phyloP scores from a whole-genome alignment of 2,888 invertebrate species.

The Agonum fuliginosum region DNA sequence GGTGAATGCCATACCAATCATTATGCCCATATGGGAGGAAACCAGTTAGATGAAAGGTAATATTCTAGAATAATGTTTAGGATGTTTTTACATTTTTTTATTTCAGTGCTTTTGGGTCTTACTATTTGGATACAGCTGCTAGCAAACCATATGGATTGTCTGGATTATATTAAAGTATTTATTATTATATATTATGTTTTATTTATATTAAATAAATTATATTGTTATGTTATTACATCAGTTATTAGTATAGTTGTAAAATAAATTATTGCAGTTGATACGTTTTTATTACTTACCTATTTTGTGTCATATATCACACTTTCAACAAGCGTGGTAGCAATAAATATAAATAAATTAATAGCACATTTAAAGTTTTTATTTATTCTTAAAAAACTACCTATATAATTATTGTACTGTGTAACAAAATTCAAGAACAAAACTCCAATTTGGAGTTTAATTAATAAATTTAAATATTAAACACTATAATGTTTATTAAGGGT shows the following conservation, averaged over 20 bases:
- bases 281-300: not conserved
- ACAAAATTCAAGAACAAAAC: no score
- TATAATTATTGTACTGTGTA: no score
- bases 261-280: not conserved
- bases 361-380: no score
- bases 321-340: no score
- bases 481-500: no score
- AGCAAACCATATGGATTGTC: not conserved
- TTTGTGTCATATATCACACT: not conserved
- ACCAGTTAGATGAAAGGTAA: conserved; percentile 21
- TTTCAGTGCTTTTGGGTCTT: conserved; percentile 19
- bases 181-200: not conserved
- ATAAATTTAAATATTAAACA: no score
- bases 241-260: not conserved
- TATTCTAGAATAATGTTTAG: not conserved
- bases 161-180: not conserved
- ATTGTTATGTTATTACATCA: not conserved
- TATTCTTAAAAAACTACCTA: no score
- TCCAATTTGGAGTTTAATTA: no score
- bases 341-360: no score
- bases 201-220: conserved; percentile 16
- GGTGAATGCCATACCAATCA: conserved; percentile 43
- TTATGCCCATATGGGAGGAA: conserved; percentile 39
- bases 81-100: not conserved
- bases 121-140: conserved; percentile 25